phyloP scores from a whole-genome alignment of 1,140 invertebrate genomes.

The Zaprionus capensis region DNA sequence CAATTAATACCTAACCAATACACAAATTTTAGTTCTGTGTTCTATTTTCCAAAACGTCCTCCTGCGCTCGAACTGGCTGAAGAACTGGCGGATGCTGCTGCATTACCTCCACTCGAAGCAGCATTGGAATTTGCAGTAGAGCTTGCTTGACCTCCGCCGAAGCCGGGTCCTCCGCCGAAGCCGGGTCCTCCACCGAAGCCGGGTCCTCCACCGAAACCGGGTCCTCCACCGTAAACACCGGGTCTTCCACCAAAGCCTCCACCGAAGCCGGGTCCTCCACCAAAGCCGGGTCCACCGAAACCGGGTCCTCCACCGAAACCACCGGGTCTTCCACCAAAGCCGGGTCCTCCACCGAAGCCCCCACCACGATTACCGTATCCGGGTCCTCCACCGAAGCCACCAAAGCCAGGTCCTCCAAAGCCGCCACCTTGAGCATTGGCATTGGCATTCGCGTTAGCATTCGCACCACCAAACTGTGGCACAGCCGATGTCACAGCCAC shows the following conservation, averaged over 20 bases:
- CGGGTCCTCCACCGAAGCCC: conserved; percentile 2
- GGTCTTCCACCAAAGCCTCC: neutral
- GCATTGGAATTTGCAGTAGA: neutral
- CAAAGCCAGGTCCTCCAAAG: conserved; percentile 16
- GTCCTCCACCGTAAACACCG: neutral
- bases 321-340: neutral
- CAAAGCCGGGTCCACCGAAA: neutral
- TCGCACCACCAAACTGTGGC: conserved; percentile 37
- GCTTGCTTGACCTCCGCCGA: neutral
- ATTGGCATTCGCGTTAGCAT: conserved; percentile 26
- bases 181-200: neutral
- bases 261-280: neutral
- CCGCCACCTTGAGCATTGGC: conserved; percentile 7
- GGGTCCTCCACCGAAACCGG: neutral
- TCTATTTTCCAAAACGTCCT: conserved; percentile 11
- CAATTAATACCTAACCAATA: neutral
- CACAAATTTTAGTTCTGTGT: neutral
- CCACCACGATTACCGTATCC: neutral
- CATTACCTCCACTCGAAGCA: neutral
- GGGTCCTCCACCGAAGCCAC: conserved; percentile 17
- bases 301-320: neutral
- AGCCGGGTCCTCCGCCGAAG: neutral
- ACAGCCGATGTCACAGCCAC: conserved; percentile 51
- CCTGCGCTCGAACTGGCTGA: neutral
- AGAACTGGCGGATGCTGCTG: neutral